Evolutionary conservation across 2,888 invertebrate species (phyloP), one percentile per base, ranked within the genome.

Genomic region (Drosophila pseudotakahashii): DNA sequence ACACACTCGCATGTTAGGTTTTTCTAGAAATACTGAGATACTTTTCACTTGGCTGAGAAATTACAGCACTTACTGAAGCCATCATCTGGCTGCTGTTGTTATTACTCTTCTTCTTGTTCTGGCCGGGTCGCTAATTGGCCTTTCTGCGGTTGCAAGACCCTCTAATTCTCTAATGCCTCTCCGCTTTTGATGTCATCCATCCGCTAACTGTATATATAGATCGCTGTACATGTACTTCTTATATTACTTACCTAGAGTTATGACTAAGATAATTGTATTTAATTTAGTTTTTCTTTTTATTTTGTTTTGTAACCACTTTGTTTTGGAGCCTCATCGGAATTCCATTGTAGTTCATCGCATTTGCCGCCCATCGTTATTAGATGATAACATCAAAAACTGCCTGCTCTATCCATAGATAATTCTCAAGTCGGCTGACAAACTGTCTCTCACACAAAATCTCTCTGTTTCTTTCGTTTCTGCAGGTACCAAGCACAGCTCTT

Each of bases 401-500:
- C 63, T 66, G 63, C 52, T 14, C 13, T 47, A 47, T 51, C n/a
- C 39, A 62, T 47, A 37, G 59, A 62, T 39, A n/a, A n/a, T 11
- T 42, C 10, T 42, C 30, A 45, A 26, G 41, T 37, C 32, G 55
- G 47, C 50, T 54, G 60, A 53, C 58, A 41, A 48, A 11, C 19
- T 34, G 39, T 66, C 67, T 74, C 57, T 75, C 69, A 63, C 54
- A 68, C 63, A 63, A 59, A 66, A 55, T 47, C 47, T 62, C 69
- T 77, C 63, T 50, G 45, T 73, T 63, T 73, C 51, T 62, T 67
- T 42, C 66, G 81, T 78, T 79, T 73, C 78, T 70, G 75, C 87
- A 89, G 83, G 90, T 90, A 90, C 91, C 89, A 90, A 90, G 88
- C 89, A 90, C 90, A 90, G 91, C 88, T 88, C 88, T 80, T 89